A percentile compares a stretch with the other conserved stretches of the same genome.
These are phyloP conservation scores for Hydractinia symbiolongicarpus DNA, from an alignment of 30 jellyfish, hydroid and myxozoan genomes.

Conservation along the genomic window DNA sequence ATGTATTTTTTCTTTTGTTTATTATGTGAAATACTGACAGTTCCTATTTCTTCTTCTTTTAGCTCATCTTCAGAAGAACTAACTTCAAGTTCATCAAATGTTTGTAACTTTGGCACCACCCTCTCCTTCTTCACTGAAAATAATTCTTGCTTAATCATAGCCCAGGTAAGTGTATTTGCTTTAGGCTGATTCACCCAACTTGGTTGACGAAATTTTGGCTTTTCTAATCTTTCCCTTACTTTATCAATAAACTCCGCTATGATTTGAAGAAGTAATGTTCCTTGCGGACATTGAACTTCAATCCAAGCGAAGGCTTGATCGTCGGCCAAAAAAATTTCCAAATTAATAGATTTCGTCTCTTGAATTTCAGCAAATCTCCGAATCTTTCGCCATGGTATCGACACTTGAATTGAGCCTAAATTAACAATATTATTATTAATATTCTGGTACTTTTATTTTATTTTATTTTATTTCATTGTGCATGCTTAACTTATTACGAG, in stretches of 20 bases:
- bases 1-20: no score
- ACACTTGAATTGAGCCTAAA: constrained; percentile 46
- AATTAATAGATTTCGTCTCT: constrained; percentile 38
- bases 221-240: constrained; percentile 39
- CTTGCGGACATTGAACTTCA: constrained; percentile 64
- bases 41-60: background rate
- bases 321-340: constrained; percentile 63
- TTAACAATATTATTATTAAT: background rate
- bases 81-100: background rate
- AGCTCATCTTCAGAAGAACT: constrained; percentile 6
- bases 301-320: constrained; percentile 80
- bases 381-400: constrained; percentile 93
- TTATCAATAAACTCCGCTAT: constrained; percentile 59
- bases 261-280: constrained; percentile 61
- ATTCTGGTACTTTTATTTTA: no score
- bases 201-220: constrained; percentile 46
- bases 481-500: no score
- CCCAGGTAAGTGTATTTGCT: constrained; percentile 53
- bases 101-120: background rate
- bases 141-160: constrained; percentile 59
- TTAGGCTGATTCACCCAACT: constrained; percentile 44
- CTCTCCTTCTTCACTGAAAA: constrained; percentile 35
- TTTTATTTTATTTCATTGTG: no score
- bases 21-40: no score
- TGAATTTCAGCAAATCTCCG: constrained; percentile 84